A percentile compares a stretch with the other conserved stretches of the same genome.
These are phyloP conservation scores for Bolborhynchus lineola DNA, from an alignment of 2,113 vertebrate genomes.

Conservation along the genomic window DNA sequence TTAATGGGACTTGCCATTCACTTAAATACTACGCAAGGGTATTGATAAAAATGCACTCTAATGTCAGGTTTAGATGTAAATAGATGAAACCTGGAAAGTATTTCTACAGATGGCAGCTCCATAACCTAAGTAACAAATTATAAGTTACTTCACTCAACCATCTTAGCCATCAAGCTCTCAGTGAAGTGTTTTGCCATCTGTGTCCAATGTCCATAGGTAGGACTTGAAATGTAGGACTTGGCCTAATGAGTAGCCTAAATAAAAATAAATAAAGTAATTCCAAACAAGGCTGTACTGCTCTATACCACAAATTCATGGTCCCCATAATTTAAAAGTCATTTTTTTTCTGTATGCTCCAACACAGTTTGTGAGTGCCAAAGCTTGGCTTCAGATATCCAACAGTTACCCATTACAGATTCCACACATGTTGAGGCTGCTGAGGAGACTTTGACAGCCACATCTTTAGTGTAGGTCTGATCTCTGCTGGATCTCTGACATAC, in stretches of 20 bases:
- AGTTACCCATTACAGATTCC: neutral
- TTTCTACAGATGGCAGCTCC: neutral
- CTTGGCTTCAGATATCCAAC: neutral
- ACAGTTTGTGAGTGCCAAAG: neutral
- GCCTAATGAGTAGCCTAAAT: neutral
- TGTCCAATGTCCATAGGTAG: neutral
- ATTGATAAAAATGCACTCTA: neutral
- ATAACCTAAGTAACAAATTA: neutral
- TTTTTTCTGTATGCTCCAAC: neutral
- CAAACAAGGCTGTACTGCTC: neutral
- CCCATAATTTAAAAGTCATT: neutral
- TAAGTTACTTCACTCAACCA: neutral
- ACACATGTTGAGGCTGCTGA: rapidly evolving
- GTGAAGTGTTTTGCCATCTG: neutral
- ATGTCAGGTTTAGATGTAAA: neutral
- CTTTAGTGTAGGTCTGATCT: neutral
- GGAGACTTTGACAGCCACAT: neutral
- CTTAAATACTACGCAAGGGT: neutral
- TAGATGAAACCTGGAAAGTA: neutral
- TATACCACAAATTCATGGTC: neutral
- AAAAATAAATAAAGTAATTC: neutral
- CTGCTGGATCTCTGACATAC: neutral
- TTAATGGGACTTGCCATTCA: neutral
- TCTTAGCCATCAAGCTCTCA: neutral
- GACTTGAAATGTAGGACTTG: neutral